These are phyloP conservation scores for Andrena camellia DNA, from an alignment of 2,888 invertebrate species.

Conservation along the genomic window DNA sequence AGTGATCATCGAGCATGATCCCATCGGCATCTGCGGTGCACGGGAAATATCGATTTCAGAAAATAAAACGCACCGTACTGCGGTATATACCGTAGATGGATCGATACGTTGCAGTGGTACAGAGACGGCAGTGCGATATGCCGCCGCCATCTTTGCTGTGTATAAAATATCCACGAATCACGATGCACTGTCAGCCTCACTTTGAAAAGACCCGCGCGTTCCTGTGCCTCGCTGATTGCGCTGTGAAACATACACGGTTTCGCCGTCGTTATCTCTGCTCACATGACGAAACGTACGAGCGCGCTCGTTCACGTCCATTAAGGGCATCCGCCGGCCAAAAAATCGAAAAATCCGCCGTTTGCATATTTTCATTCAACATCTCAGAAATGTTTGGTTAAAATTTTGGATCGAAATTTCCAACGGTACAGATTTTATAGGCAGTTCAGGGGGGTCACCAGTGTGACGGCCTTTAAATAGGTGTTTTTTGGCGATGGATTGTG, in stretches of 20 bases:
- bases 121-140: constrained; percentile 61
- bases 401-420: no score
- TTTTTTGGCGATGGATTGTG: no score
- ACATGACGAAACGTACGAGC: constrained; percentile 24
- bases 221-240: constrained; percentile 13
- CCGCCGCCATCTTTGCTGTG: constrained; percentile 66
- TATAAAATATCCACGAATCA: constrained; percentile 51
- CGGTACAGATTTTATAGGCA: no score
- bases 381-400: no score
- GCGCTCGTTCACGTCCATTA: constrained; percentile 48
- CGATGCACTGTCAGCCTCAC: constrained; percentile 10
- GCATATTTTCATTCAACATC: no score
- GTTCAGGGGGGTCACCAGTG: no score
- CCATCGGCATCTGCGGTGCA: background rate
- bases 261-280: background rate
- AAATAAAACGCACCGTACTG: constrained; percentile 77
- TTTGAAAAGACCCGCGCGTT: constrained; percentile 53
- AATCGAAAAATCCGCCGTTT: no score
- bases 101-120: constrained; percentile 80
- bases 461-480: no score
- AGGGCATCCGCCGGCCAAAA: no score
- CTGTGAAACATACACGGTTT: background rate
- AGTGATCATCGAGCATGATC: constrained; percentile 78
- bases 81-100: constrained; percentile 80
- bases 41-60: constrained; percentile 47